Percentiles rank a stretch among this genome's conserved stretches.
These are phyloP conservation scores for Yponomeuta cagnagella DNA, from an alignment of 2,888 invertebrate genomes.

Conservation along the genomic window DNA sequence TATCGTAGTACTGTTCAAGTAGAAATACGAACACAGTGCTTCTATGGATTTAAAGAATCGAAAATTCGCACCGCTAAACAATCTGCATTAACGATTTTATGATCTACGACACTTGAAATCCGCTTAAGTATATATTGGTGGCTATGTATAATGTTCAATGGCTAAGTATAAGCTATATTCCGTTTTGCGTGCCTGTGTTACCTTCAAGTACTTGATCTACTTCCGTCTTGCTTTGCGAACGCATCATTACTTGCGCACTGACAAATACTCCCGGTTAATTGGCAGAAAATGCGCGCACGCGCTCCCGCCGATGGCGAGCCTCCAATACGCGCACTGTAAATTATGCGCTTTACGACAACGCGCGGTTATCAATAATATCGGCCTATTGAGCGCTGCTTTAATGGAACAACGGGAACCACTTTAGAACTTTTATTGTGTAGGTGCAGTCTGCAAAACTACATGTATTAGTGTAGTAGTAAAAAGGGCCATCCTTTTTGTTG, in stretches of 20 bases:
- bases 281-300: constrained; percentile 42
- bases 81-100: no score
- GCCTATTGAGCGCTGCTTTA: constrained; percentile 45
- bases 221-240: constrained; percentile 8
- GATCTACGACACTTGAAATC: no score
- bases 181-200: no score
- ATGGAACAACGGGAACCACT: constrained; percentile 20
- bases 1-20: no score
- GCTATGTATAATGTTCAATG: no score
- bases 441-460: not conserved
- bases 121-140: no score
- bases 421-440: not conserved
- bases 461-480: no score
- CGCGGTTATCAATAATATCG: constrained; percentile 50
- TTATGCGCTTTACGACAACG: constrained; percentile 53
- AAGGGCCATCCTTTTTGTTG: not conserved
- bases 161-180: no score
- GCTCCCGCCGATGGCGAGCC: constrained; percentile 24
- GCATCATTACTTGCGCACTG: constrained; percentile 47
- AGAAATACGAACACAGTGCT: no score
- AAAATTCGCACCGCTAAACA: no score
- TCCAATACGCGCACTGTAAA: constrained; percentile 47
- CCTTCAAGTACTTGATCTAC: no score
- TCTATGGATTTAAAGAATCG: no score
- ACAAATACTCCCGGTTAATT: constrained; percentile 60